Percentiles rank a stretch among this genome's conserved stretches.
phyloP scores from a whole-genome alignment of 2,797 vertebrate genomes.

The Lophotriccus pileatus region DNA sequence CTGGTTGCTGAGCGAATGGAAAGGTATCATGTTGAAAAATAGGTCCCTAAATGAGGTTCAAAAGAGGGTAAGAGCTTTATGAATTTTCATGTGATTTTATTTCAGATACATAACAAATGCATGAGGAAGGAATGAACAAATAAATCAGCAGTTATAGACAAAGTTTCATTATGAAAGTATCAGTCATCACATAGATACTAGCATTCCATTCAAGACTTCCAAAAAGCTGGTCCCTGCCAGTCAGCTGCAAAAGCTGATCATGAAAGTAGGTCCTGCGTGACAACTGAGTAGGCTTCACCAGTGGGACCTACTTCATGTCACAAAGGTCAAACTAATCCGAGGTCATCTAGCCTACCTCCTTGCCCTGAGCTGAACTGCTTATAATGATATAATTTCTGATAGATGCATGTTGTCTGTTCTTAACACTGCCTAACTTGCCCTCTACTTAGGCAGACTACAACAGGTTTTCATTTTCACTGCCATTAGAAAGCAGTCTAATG shows the following conservation, averaged over 20 bases:
- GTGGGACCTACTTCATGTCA: not conserved
- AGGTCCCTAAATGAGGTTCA: not conserved
- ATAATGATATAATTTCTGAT: not conserved
- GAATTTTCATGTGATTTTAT: not conserved
- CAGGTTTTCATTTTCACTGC: not conserved
- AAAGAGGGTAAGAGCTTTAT: not conserved
- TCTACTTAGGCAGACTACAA: not conserved
- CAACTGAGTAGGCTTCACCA: not conserved
- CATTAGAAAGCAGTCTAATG: not conserved
- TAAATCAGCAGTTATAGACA: not conserved
- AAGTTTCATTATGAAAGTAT: not conserved
- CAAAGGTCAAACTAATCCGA: not conserved
- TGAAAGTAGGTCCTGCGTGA: not conserved
- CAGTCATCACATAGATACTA: not conserved
- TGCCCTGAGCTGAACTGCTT: not conserved
- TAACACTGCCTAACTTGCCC: not conserved
- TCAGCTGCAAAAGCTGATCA: not conserved
- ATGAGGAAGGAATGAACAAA: not conserved
- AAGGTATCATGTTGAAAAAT: not conserved
- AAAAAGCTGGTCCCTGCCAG: not conserved
- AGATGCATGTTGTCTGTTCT: not conserved
- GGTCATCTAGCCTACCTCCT: not conserved
- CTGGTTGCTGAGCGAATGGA: not conserved
- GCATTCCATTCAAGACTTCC: not conserved
- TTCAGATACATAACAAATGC: not conserved